Conservation (phyloP, 1,140 invertebrate genomes). For the Drosophila kanapiae region DNA sequence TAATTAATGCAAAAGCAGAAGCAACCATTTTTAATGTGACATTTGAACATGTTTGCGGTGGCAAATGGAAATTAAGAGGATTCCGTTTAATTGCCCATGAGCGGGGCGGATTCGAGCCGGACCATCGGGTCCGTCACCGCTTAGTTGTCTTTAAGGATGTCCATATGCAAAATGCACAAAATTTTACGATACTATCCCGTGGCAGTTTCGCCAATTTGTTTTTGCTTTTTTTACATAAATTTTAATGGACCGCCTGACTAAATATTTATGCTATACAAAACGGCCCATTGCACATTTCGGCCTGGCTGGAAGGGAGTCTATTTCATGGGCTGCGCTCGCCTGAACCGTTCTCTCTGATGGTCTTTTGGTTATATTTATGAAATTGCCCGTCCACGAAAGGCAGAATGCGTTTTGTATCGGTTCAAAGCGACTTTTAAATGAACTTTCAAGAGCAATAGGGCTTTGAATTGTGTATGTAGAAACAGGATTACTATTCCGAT, state of each 20-base stretch:
- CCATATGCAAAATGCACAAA: slow-evolving; percentile 32
- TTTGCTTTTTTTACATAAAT: slow-evolving; percentile 66
- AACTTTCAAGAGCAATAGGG: slow-evolving; percentile 24
- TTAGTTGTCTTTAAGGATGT: slow-evolving; percentile 61
- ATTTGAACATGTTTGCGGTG: slow-evolving; percentile 58
- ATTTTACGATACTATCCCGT: slow-evolving; percentile 9
- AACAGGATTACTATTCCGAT: not conserved
- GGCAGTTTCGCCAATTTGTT: slow-evolving; percentile 42
- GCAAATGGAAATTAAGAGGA: slow-evolving; percentile 39
- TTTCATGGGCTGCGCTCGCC: slow-evolving; percentile 30
- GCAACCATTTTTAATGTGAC: slow-evolving; percentile 65
- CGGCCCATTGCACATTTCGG: slow-evolving; percentile 69
- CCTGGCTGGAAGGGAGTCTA: not conserved
- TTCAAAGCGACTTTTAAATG: slow-evolving; percentile 50
- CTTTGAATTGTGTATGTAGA: not conserved
- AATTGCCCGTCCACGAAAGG: slow-evolving; percentile 22
- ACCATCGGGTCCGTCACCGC: slow-evolving; percentile 11
- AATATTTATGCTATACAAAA: slow-evolving; percentile 77
- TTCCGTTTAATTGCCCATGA: slow-evolving; percentile 51
- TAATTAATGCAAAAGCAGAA: slow-evolving; percentile 58
- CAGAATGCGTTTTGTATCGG: slow-evolving; percentile 18
- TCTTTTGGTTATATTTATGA: slow-evolving; percentile 47
- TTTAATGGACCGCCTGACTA: slow-evolving; percentile 71
- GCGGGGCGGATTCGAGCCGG: not conserved
- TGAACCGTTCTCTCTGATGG: slow-evolving; percentile 20